Conservation (phyloP, 2,797 vertebrate genomes). For the Acanthiza pusilla region DNA sequence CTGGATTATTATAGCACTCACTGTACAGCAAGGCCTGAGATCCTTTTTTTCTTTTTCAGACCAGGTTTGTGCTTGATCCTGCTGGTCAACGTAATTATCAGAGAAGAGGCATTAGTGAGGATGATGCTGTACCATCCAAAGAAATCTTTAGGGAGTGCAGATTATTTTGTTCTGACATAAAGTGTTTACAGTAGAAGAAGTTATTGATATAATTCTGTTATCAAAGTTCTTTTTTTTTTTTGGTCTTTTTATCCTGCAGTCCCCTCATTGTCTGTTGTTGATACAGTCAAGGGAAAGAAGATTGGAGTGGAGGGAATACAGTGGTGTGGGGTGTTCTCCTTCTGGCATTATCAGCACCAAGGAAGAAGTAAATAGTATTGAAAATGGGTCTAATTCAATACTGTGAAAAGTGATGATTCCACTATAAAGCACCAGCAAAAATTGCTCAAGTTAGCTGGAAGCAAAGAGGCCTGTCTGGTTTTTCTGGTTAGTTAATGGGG, state of each 20-base stretch:
- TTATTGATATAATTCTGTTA: not conserved
- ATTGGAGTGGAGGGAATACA: not conserved
- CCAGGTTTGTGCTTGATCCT: not conserved
- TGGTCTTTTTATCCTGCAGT: not conserved
- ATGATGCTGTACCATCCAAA: not conserved
- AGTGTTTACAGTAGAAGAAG: not conserved
- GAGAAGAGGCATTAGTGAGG: not conserved
- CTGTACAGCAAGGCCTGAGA: not conserved
- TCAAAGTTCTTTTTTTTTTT: not conserved
- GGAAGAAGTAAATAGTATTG: not conserved
- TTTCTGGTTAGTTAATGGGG: not conserved
- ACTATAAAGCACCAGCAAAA: not conserved
- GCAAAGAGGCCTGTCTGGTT: not conserved
- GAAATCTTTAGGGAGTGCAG: not conserved
- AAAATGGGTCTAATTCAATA: not conserved
- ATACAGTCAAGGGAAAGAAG: not conserved
- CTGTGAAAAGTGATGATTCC: not conserved
- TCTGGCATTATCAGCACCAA: not conserved
- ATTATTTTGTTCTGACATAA: not conserved
- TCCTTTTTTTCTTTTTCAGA: not conserved
- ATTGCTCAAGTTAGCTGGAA: not conserved
- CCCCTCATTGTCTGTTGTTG: not conserved
- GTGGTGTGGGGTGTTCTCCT: not conserved
- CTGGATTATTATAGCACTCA: not conserved
- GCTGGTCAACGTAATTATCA: not conserved